Evolutionary conservation across 1,140 invertebrate genomes (phyloP), one percentile per base, ranked within the genome.

Genomic region (Monochamus saltuarius): DNA sequence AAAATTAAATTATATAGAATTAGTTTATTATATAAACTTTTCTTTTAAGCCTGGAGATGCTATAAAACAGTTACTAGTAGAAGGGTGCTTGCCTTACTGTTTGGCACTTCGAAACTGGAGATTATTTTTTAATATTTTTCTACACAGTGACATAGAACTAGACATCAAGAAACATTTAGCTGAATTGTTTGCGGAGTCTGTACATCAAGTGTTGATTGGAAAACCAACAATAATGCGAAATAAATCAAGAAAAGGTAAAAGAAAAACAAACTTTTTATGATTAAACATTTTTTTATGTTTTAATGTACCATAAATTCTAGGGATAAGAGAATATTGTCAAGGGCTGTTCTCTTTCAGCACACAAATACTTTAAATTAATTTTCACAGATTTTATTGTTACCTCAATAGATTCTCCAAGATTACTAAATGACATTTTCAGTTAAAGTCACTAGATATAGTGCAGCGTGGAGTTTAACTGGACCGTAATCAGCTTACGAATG

Each of bases 161-260:
- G n/a, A 54, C 38, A 8, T 16, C 8, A 38, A 19, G 36, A 13
- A 40, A 19, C 36, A 36, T 11, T 10, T 54, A n/a, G 36, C 51
- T 10, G 51, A 54, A 17, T 39, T 54, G 14, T 40, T 54, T 10
- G 36, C 51, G 1, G 51, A 39, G 11, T 14, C 37, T 4, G 36
- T 54, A 16, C 13, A 54, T 39, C 51, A 54, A 39, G 17, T n/a
- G 14, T 42, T 54, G 38, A 40, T 22, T 7, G 51, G 51, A 17
- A 39, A 39, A 16, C 19, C 51, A 2, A 40, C 36, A 4, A 40
- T 34, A 17, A 13, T 6, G 36, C 38, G 51, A 19, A 7, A 14
- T 1, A 7, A 22, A 10, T 54, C 51, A 22, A 38, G 17, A 22
- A 0, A 39, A 22, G 38, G 51, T 54, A 54, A 40, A 38, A 29